Base-by-base conservation (phyloP, 92 coral and sea anemone species). In the Siderastrea radians region DNA sequence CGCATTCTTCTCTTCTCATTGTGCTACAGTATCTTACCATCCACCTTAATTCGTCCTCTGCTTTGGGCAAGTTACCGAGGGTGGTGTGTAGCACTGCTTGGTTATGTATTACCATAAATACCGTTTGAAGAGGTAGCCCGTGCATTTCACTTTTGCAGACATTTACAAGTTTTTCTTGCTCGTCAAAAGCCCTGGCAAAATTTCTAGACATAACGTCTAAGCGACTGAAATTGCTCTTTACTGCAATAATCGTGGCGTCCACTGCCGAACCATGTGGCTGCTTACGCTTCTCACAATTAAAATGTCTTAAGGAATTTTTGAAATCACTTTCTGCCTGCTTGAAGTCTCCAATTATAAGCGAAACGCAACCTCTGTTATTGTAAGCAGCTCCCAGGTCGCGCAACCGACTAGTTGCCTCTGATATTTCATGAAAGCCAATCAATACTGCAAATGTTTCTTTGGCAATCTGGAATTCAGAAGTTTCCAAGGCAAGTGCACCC, bases 361-460 rank as follows among this genome's bases (percentile, higher is more conserved):
- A 19, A 11, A 83, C 0, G 2, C 87, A 83, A 0, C 87, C 87
- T 38, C 4, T 72, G 80, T 83, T 83, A 43, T 73, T 83, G 47
- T 59, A 60, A 12, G 87, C 62, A 12, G 80, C 73, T 5, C 72
- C 87, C 17, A 83, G 0, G 44, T 62, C 87, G 13, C 79, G 80
- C 13, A 0, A 1, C 0, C 53, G 80, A 49, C 62, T 73, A 1
- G 87, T 72, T 15, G 38, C n/a, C 1, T 7, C 48, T 2, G 79
- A 83, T 38, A 1, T 6, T 5, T 5, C 14, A 61, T 83, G 73
- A 13, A 83, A 3, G 3, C 38, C 15, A 10, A 73, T 47, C 15
- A 83, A 53, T 16, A 11, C 1, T 0, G 49, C 6, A 49, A 72
- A 83, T 0, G 19, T 1, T 49, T 72, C 50, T 0, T 59, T 1